A percentile compares a stretch with the other conserved stretches of the same genome.
Evolutionary conservation across 2,797 vertebrate genomes (phyloP).

Genomic region (Sebastes hopkinsi): DNA sequence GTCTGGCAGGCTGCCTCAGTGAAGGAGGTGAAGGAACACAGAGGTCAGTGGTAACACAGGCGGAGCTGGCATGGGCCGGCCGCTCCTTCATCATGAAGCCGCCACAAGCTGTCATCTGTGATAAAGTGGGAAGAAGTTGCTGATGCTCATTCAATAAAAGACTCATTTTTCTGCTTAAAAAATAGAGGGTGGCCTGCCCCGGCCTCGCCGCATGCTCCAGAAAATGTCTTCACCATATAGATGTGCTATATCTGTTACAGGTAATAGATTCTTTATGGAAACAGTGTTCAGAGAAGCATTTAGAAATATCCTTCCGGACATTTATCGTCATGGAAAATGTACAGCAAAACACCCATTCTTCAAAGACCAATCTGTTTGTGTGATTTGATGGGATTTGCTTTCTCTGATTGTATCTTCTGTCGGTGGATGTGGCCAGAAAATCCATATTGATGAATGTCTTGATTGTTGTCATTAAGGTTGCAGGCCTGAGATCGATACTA

Average conservation of each 20-base stretch:
- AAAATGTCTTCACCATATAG: constrained; percentile 8
- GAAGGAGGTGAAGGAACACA: constrained; percentile 44
- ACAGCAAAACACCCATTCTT: constrained; percentile 12
- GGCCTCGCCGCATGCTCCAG: neutral
- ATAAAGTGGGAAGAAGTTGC: constrained; percentile 50
- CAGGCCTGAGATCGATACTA: constrained; percentile 33
- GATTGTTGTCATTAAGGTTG: constrained; percentile 46
- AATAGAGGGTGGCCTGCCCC: neutral
- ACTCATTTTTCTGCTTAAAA: constrained; percentile 41
- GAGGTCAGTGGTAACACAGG: constrained; percentile 56
- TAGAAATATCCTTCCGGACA: neutral
- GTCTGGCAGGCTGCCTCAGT: constrained; percentile 38
- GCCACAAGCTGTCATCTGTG: constrained; percentile 49
- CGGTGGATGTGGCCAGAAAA: constrained; percentile 46
- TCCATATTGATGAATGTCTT: constrained; percentile 65
- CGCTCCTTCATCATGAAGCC: constrained; percentile 44
- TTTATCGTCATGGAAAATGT: constrained; percentile 11
- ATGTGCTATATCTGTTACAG: constrained; percentile 8
- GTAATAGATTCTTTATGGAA: constrained; percentile 14
- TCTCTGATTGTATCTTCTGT: constrained; percentile 33
- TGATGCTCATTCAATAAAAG: constrained; percentile 52
- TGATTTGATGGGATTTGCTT: constrained; percentile 27
- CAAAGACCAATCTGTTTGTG: constrained; percentile 26
- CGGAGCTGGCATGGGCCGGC: constrained; percentile 2
- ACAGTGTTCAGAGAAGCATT: neutral